Evolutionary conservation across 2,113 vertebrate genomes (phyloP), one percentile per base, ranked within the genome.

Genomic region (Jacana jacana): DNA sequence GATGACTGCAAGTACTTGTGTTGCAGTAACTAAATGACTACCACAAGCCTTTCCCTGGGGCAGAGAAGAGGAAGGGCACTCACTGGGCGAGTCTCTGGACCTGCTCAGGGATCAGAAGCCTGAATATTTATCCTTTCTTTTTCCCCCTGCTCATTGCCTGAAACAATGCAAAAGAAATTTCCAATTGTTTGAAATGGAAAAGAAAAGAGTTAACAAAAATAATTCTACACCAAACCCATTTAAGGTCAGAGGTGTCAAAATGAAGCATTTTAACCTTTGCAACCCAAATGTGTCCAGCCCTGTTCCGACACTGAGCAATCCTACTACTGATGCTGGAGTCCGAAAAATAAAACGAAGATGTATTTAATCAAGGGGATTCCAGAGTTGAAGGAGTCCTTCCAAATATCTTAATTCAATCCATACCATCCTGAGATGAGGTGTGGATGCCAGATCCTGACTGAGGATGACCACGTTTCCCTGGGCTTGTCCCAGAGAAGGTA

Each of bases 11-110:
- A 54, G 16, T 30, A 30, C 52, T 30, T 28, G 10, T 30, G 52
- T 13, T 13, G 22, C 0, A 0, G 61, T 23, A 73, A 9, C 24
- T 28, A 8, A 19, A 28, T 18, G 37, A 19, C 9, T 12, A 8
- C 3, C 18, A 19, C 37, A 9, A 28, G 61, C 8, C 19, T 28
- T 6, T 18, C 60, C 28, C 17, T 11, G n/a, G 13, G 48, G 30
- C 31, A 49, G n/a, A 28, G 52, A 58, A 44, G 65, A 20, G 2
- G 7, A 52, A 63, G 46, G 48, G 52, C 60, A 44, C 31, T 30
- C 27, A 70, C 63, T 52, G 72, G 8, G 17, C 7, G 60, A 31
- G 12, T 54, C 61, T 51, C 2, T 9, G 40, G 35, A 66, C 13
- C 7, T 0, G 9, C 24, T 71, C 25, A 39, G 30, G 24, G 18